phyloP scores from a whole-genome alignment of 2,113 vertebrate species.

The Shinisaurus crocodilurus region DNA sequence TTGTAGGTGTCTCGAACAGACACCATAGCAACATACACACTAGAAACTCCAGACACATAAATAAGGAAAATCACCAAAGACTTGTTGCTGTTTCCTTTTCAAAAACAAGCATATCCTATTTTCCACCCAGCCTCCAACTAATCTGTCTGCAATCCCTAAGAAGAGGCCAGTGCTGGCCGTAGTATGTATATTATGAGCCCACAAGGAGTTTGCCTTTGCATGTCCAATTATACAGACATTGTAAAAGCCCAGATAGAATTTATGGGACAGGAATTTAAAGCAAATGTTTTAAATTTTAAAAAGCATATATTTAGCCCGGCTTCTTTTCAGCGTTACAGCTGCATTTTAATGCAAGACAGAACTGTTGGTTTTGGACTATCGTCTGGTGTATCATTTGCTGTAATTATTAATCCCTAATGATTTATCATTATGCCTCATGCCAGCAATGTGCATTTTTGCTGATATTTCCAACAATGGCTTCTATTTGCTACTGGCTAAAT shows the following conservation, averaged over 20 bases:
- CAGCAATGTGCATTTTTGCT: constrained; percentile 39
- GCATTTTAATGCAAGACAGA: constrained; percentile 28
- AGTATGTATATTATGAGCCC: background rate
- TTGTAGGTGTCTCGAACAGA: background rate
- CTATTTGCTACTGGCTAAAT: constrained; percentile 16
- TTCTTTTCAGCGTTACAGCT: background rate
- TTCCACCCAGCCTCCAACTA: background rate
- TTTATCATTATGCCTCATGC: constrained; percentile 35
- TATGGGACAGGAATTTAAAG: constrained; percentile 25
- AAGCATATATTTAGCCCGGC: constrained; percentile 40
- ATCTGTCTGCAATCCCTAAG: background rate
- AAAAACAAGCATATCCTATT: background rate
- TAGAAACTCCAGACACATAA: background rate
- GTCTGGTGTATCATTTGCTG: constrained; percentile 27
- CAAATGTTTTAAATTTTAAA: constrained; percentile 9
- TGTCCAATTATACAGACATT: background rate
- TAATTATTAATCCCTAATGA: constrained; percentile 42
- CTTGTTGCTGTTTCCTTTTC: background rate
- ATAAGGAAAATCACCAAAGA: background rate
- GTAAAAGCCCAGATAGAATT: background rate
- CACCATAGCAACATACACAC: constrained; percentile 8
- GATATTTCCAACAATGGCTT: constrained; percentile 36
- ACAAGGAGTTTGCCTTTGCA: background rate
- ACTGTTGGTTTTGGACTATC: constrained; percentile 28
- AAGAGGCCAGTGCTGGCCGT: background rate